A percentile compares a stretch with the other conserved stretches of the same genome.
phyloP scores from a whole-genome alignment of 2,888 invertebrate species.

The Allolobophora icterica region DNA sequence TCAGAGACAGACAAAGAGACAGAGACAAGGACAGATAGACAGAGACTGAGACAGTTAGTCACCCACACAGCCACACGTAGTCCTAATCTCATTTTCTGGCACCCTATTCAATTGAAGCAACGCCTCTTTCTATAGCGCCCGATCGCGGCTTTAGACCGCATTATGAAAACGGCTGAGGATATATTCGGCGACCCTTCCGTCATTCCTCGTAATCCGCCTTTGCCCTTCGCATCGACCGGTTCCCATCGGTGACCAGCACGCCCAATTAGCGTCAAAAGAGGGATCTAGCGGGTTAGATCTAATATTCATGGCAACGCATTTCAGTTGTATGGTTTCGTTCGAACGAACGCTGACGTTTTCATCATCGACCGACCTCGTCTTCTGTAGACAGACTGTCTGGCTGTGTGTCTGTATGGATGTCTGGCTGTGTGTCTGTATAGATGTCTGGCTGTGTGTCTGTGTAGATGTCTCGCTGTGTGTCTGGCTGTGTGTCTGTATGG shows the following conservation, averaged over 20 bases:
- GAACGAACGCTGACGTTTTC: no score
- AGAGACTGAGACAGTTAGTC: no score
- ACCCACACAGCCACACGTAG: not conserved
- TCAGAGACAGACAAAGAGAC: no score
- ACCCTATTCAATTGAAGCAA: not conserved
- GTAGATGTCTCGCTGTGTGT: no score
- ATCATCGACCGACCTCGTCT: no score
- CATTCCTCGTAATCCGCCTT: not conserved
- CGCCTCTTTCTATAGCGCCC: not conserved
- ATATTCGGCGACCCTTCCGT: not conserved
- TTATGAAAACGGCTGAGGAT: not conserved
- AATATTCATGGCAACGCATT: not conserved
- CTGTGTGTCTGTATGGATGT: not conserved
- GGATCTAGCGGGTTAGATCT: not conserved
- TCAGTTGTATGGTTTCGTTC: not conserved
- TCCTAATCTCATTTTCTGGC: not conserved
- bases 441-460: no score
- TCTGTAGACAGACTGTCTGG: not conserved
- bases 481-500: no score
- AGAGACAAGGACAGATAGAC: no score
- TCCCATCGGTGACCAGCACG: not conserved
- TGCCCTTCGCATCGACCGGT: not conserved
- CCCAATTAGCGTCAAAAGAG: not conserved
- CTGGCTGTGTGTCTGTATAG: no score
- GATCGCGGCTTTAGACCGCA: not conserved